Conservation (phyloP, 2,113 vertebrate genomes). For the Nanger granti region DNA sequence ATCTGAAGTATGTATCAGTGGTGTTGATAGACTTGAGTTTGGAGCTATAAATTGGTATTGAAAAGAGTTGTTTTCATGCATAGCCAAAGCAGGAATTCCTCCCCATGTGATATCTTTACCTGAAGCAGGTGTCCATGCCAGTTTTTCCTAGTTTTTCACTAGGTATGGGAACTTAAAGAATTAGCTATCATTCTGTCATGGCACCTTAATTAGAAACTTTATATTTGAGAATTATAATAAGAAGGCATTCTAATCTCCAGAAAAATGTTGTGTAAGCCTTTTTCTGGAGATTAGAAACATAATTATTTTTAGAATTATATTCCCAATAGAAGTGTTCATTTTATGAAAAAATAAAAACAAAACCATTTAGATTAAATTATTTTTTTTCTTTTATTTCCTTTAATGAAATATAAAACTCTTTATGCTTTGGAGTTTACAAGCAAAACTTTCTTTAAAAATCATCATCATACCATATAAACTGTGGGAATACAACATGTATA, state of each 20-base stretch:
- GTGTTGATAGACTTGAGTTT: not conserved
- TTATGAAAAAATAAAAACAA: not conserved
- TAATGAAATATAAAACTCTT: slow-evolving; percentile 29
- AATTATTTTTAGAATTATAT: slow-evolving; percentile 35
- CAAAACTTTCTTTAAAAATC: not conserved
- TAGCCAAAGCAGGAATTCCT: not conserved
- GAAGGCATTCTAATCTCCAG: not conserved
- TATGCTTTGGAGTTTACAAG: not conserved
- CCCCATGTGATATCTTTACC: not conserved
- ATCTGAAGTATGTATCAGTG: not conserved
- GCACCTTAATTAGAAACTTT: not conserved
- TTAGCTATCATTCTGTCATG: not conserved
- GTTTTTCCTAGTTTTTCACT: not conserved
- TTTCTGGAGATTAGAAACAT: not conserved
- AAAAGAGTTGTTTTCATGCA: not conserved
- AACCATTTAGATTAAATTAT: not conserved
- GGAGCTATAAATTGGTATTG: not conserved
- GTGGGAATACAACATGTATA: not conserved
- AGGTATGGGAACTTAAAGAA: not conserved
- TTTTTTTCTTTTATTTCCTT: not conserved
- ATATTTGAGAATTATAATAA: not conserved
- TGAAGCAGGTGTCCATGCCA: not conserved
- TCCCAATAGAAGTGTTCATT: not conserved
- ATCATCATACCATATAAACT: not conserved
- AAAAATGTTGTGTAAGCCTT: not conserved